These are phyloP conservation scores for Nowickia ferox DNA, from an alignment of 2,888 invertebrate genomes.

Conservation along the genomic window DNA sequence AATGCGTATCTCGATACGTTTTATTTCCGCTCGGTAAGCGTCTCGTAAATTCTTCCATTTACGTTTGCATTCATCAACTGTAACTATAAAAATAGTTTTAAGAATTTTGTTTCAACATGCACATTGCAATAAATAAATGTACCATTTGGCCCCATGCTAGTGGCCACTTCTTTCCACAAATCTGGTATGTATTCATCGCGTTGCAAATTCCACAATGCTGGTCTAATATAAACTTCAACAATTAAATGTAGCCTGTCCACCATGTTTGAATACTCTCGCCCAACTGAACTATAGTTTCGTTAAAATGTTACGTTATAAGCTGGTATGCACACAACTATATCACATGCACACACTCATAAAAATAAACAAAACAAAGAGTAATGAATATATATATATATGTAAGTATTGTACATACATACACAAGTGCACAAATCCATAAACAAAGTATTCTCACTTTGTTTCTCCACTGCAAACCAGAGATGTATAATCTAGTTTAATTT, in stretches of 20 bases:
- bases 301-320: conserved; percentile 13
- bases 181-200: not conserved
- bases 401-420: too few relatives aligned
- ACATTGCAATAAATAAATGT: not conserved
- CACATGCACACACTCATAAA: not conserved
- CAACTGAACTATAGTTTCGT: conserved; percentile 74
- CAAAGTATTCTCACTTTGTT: too few relatives aligned
- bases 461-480: too few relatives aligned
- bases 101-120: not conserved
- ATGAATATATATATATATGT: not conserved
- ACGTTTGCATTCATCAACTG: conserved; percentile 66
- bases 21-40: conserved; percentile 74
- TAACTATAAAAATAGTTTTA: not conserved
- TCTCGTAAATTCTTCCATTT: conserved; percentile 80
- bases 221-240: conserved; percentile 76
- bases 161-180: conserved; percentile 17
- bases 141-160: conserved; percentile 30
- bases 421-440: too few relatives aligned
- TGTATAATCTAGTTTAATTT: too few relatives aligned
- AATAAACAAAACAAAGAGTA: not conserved
- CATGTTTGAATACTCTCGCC: conserved; percentile 77
- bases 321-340: not conserved
- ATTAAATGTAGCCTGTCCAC: conserved; percentile 78
- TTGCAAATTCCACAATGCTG: conserved; percentile 24
- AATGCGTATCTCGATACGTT: conserved; percentile 71